Evolutionary conservation across 2,113 vertebrate genomes (phyloP).

Genomic region (Ornithorhynchus anatinus): DNA sequence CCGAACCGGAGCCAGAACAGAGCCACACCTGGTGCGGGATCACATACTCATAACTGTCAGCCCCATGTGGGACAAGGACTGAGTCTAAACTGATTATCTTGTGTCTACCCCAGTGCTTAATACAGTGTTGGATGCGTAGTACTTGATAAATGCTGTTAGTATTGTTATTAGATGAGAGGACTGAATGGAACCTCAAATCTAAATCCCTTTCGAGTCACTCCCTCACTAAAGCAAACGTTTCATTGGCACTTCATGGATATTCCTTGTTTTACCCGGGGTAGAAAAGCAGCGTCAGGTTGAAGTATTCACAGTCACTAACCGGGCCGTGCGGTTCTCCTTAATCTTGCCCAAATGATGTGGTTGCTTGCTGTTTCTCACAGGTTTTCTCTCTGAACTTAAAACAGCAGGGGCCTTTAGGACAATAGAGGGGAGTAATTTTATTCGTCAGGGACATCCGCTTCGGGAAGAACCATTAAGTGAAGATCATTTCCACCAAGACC

Average conservation of each 20-base stretch:
- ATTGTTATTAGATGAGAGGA: too few relatives aligned
- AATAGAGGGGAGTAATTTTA: background rate
- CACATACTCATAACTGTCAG: background rate
- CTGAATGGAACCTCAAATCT: too few relatives aligned
- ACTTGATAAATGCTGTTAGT: too few relatives aligned
- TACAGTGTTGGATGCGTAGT: too few relatives aligned
- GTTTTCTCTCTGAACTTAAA: background rate
- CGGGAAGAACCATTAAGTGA: background rate
- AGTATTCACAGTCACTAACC: background rate
- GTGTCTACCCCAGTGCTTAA: too few relatives aligned
- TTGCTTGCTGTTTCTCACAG: background rate
- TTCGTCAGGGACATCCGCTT: conserved; percentile 33
- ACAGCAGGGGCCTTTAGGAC: background rate
- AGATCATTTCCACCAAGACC: conserved; percentile 29
- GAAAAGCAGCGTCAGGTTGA: background rate
- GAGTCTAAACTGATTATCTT: too few relatives aligned
- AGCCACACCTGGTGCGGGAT: background rate
- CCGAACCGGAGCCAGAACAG: background rate
- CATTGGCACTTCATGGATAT: background rate
- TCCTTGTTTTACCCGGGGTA: background rate
- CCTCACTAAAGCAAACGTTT: background rate
- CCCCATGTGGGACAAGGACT: too few relatives aligned
- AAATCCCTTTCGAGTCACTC: too few relatives aligned
- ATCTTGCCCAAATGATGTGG: too few relatives aligned
- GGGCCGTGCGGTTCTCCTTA: background rate